phyloP scores from a whole-genome alignment of 2,113 vertebrate genomes.

The Pangasianodon gigas region DNA sequence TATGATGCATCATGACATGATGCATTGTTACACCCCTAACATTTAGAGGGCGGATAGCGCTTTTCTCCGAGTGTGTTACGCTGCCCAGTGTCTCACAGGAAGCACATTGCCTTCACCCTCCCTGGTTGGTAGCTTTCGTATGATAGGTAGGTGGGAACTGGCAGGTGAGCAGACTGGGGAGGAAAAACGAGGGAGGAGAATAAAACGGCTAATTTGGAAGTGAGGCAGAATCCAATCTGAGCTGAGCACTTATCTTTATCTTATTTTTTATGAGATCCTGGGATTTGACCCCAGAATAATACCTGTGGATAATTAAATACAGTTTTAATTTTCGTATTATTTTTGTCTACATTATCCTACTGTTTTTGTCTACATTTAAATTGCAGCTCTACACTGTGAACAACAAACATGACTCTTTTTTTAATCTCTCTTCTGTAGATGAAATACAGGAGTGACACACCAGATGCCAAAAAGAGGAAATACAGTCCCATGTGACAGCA shows the following conservation, averaged over 20 bases:
- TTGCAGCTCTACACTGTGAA: neutral
- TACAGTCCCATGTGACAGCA: constrained; percentile 72
- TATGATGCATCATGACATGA: no score
- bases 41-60: neutral
- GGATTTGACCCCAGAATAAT: neutral
- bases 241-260: neutral
- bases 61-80: neutral
- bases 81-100: neutral
- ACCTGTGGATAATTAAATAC: neutral
- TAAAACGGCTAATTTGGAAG: neutral
- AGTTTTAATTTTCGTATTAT: neutral
- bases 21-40: no score
- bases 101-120: neutral
- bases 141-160: neutral
- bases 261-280: neutral
- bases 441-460: constrained; percentile 72
- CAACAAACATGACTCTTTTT: neutral
- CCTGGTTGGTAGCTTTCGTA: neutral
- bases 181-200: neutral
- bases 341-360: neutral
- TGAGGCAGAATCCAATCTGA: neutral
- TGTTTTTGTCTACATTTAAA: neutral
- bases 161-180: neutral
- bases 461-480: constrained; percentile 80
- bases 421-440: constrained; percentile 47